Evolutionary conservation across 1,140 invertebrate genomes (phyloP).

Genomic region (Physella acuta): DNA sequence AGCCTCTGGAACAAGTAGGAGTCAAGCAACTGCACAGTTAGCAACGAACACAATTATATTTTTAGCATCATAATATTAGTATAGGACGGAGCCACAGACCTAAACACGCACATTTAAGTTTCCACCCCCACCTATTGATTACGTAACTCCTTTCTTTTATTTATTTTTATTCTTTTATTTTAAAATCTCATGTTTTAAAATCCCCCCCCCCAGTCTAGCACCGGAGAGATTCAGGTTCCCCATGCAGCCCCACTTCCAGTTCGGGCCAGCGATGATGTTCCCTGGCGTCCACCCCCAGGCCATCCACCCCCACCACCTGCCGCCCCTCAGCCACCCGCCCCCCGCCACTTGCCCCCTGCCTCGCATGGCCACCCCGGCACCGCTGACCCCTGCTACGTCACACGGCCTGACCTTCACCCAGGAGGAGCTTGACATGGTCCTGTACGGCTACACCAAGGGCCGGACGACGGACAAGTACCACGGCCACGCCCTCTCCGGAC

Average conservation of each 20-base stretch:
- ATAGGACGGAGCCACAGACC: too few species aligned
- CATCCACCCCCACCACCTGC: not conserved
- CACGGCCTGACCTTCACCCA: conserved; percentile 45
- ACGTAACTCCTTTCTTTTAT: too few species aligned
- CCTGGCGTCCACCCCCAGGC: conserved; percentile 5
- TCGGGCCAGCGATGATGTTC: conserved; percentile 6
- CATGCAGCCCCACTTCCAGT: conserved; percentile 13
- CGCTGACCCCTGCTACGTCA: conserved; percentile 23
- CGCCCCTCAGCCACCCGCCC: not conserved
- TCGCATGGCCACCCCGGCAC: not conserved
- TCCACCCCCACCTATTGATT: too few species aligned
- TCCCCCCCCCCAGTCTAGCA: conserved; percentile 21
- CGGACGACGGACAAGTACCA: conserved; percentile 31
- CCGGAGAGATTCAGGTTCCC: conserved; percentile 11
- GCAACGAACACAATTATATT: too few species aligned
- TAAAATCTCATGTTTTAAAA: too few species aligned
- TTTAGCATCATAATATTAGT: too few species aligned
- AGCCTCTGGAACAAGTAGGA: too few species aligned
- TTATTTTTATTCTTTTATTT: too few species aligned
- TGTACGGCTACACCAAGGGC: conserved; percentile 53
- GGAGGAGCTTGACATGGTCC: conserved; percentile 55
- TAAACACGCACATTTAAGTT: too few species aligned
- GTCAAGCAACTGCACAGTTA: too few species aligned
- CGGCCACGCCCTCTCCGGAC: conserved; percentile 54
- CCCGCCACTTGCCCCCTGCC: not conserved